Evolutionary conservation across 1,140 invertebrate species (phyloP), one percentile per base, ranked within the genome.

Genomic region (Teleogryllus occipitalis): DNA sequence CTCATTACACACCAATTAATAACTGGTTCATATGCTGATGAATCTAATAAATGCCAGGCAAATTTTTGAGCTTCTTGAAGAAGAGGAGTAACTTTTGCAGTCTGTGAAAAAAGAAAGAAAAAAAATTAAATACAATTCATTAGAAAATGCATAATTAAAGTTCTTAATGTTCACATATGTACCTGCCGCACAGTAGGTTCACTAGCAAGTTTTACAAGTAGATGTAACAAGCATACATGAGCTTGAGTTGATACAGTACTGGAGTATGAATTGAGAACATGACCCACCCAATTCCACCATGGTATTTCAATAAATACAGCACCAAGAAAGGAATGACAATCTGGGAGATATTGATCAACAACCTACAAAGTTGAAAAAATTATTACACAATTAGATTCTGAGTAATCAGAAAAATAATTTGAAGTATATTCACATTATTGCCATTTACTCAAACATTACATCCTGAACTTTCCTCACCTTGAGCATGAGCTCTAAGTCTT

Each of bases 1-100:
- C 91, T 92, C 88, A 92, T 92, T 5, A 94, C 89, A 81, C 93
- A 92, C 93, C 93, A 95, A 83, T 93, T 93, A 78, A 93, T 88
- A 22, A 93, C 87, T 78, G 90, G 88, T 83, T 94, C 92, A 81
- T 91, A 91, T 46, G 88, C 88, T 12, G 85, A 85, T n/a, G 90
- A 89, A 80, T 93, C 92, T 8, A 95, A 85, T 49, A 90, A 84
- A 80, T 90, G 87, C 94, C 94, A 95, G 1, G 91, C 87, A 84
- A 92, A 93, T 78, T 86, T 88, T 82, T 92, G 89, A 10, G 92
- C 89, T 81, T 91, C 89, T 27, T 88, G 85, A 7, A 95, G 85
- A 92, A 87, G 80, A 85, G 87, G 65, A 86, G 84, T 82, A 79
- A 90, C 84, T 85, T 88, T 88, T 22, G 89, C 86, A 54, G 86